These are phyloP conservation scores for Yponomeuta cagnagella DNA, from an alignment of 2,888 invertebrate genomes.

Conservation along the genomic window DNA sequence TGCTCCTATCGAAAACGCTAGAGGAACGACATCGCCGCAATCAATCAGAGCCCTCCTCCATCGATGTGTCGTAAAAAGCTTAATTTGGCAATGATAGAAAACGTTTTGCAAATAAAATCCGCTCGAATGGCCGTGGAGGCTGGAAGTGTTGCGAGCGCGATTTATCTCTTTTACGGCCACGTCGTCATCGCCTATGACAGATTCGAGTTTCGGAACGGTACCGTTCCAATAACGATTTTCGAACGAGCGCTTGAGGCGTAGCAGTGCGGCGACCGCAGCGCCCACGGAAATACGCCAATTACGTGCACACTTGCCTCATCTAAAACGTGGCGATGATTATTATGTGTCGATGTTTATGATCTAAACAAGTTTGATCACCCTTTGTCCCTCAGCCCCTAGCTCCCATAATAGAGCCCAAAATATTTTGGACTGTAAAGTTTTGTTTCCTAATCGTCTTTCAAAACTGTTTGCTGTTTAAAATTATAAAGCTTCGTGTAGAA, in stretches of 20 bases:
- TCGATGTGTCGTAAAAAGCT: constrained; percentile 1
- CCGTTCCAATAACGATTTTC: not conserved
- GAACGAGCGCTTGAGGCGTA: not conserved
- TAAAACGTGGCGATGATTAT: not conserved
- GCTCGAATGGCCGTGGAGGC: constrained; percentile 30
- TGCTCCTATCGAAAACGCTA: not conserved
- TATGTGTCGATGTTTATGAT: not conserved
- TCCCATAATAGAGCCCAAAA: not conserved
- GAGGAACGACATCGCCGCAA: not conserved
- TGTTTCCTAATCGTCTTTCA: not conserved
- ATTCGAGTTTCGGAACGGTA: constrained; percentile 28
- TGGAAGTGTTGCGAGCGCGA: constrained; percentile 37
- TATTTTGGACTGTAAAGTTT: not conserved
- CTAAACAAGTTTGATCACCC: not conserved
- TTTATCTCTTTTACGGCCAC: constrained; percentile 40
- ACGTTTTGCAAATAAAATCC: constrained; percentile 24
- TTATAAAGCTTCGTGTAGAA: not conserved
- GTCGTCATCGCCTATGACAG: constrained; percentile 32
- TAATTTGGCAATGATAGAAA: constrained; percentile 10
- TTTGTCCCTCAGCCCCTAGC: not conserved
- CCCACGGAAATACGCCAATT: constrained; percentile 2
- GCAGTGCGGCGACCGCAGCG: not conserved
- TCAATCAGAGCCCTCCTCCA: constrained; percentile 1
- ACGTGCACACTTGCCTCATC: not conserved
- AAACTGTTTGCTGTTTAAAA: not conserved